Base-by-base conservation (phyloP, 2,888 invertebrate species). In the Orthosia gothica region DNA sequence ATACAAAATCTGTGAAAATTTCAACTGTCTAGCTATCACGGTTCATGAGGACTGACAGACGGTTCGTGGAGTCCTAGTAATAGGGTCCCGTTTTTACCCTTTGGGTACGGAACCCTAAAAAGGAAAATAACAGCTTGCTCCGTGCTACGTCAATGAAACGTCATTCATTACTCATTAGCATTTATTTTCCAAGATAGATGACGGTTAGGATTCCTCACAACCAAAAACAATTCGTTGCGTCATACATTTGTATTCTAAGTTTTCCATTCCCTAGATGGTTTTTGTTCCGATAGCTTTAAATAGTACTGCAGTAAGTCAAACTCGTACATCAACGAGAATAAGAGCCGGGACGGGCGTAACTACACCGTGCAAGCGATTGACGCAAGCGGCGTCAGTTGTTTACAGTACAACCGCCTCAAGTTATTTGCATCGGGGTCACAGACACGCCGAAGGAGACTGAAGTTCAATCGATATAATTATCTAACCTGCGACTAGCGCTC, bases 341-440 rank as follows among this genome's bases (percentile, higher is more conserved):
- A 89, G 89, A 74, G 74, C 65, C 26, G 50, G 65, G 54, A 16
- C 32, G 40, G 55, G 73, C 73, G 68, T 71, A 88, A 89, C 67
- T 88, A 88, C 86, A 85, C 89, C 91, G 90, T 90, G 90, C 91
- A 90, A 89, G 89, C 93, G 93, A 94, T 95, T 95, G 96, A 95
- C 96, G 96, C 95, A 94, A 94, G 93, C 92, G 85, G 89, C 94
- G 92, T 93, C 93, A 92, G 93, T 94, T 96, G 96, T 96, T 96
- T 96, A 96, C 95, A 93, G 93, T 93, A 94, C 92, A 93, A 92
- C 89, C 93, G 93, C 93, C 94, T 93, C 93, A 94, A 96, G 96
- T 95, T 96, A 96, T 96, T 96, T 95, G 95, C 96, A 96, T 95
- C 94, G 96, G 95, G 96, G 96, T 96, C 96, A 96, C 95, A 96